Base-by-base conservation (phyloP, 2,888 invertebrate genomes). In the Allacma fusca region DNA sequence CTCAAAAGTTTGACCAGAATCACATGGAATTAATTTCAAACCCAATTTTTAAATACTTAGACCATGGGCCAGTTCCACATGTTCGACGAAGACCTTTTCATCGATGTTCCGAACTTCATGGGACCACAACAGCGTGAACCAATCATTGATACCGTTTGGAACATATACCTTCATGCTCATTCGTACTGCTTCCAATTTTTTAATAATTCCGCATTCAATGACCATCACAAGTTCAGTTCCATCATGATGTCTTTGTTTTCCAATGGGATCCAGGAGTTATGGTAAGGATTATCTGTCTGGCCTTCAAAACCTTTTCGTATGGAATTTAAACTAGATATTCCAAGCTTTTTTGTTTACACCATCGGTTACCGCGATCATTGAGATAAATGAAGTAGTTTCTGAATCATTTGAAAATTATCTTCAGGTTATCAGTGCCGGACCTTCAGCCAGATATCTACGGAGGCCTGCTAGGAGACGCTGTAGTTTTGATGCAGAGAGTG, bases 61-160 rank as follows among this genome's bases (percentile, higher is more conserved):
- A 21, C 29, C 19, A 23, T 68, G 21, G 62, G 69, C 0, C 5
- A 4, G 34, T 76, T 69, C 29, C 0, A n/a, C 5, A n/a, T 23
- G 16, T 43, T 69, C 24, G 69, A 69, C 16, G 21, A 29, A 16
- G 59, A 70, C 13, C 2, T 24, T n/a, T 44, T 26, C 28, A n/a
- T 73, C 13, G 67, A 65, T 28, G 29, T 77, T 9, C 73, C 77
- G 1, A 13, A 2, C 43, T 21, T 21, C 21, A 7, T 29, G 26
- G 5, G 19, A n/a, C 72, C 77, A 4, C 13, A 26, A n/a, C 7
- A 28, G 2, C 69, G 79, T 13, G 83, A 82, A 21, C 82, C 82
- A 0, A 76, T 82, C 13, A 76, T 82, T 43, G 82, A 82, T 59
- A 82, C 81, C 7, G 81, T 81, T 4, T 82, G 82, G 82, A 80